Evolutionary conservation across 1,140 invertebrate species (phyloP).

Genomic region (Aethina tumida): DNA sequence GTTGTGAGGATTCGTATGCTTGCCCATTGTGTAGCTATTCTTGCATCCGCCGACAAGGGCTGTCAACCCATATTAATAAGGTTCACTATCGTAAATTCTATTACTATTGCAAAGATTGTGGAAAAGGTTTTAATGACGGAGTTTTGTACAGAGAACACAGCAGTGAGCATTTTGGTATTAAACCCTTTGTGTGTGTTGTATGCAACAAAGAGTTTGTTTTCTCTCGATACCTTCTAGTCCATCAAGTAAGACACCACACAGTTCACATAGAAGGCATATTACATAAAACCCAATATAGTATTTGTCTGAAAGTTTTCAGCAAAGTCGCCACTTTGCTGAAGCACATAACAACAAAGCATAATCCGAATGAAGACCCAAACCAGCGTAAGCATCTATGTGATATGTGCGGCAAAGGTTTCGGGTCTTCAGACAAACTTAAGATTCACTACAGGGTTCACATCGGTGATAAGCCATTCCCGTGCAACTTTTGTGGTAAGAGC

Average conservation of each 20-base stretch:
- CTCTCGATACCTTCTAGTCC: slow-evolving; percentile 62
- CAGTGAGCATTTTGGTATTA: slow-evolving; percentile 27
- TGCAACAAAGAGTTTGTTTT: slow-evolving; percentile 47
- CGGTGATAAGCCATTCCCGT: slow-evolving; percentile 54
- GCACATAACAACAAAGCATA: slow-evolving; percentile 32
- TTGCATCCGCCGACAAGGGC: slow-evolving; percentile 10
- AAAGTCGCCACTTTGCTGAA: slow-evolving; percentile 38
- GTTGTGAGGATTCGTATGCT: slow-evolving; percentile 5
- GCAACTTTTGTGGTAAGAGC: slow-evolving; percentile 58
- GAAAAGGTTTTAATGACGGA: slow-evolving; percentile 20
- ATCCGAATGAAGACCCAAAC: slow-evolving; percentile 51
- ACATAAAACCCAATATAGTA: slow-evolving; percentile 21
- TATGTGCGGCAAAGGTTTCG: slow-evolving; percentile 35
- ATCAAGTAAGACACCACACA: slow-evolving; percentile 46
- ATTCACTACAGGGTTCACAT: slow-evolving; percentile 53
- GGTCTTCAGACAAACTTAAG: slow-evolving; percentile 41
- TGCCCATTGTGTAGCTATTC: slow-evolving; percentile 19
- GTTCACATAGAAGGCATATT: slow-evolving; percentile 23
- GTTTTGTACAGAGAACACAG: slow-evolving; percentile 18
- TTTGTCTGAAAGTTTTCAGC: slow-evolving; percentile 37
- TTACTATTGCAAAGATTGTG: slow-evolving; percentile 20
- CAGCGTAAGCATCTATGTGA: slow-evolving; percentile 59
- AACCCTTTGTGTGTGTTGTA: slow-evolving; percentile 28
- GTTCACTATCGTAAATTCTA: slow-evolving; percentile 41
- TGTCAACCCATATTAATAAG: slow-evolving; percentile 17